Percentiles rank a stretch among this genome's conserved stretches.
These are phyloP conservation scores for Spinus olivaceus DNA, from an alignment of 2,797 vertebrate genomes.

Conservation along the genomic window DNA sequence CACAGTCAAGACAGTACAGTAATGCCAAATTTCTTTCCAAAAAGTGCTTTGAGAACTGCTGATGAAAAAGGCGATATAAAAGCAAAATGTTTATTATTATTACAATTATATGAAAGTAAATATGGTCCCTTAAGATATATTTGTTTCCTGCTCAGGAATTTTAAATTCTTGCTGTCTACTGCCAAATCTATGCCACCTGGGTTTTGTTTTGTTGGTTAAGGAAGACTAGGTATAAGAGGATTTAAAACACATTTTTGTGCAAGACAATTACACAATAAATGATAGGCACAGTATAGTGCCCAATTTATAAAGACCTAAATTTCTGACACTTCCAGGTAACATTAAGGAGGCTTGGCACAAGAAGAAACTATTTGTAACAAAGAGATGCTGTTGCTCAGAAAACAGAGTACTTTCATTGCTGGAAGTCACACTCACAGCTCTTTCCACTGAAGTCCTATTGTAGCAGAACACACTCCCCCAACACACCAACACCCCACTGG, in stretches of 20 bases:
- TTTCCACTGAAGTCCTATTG: not conserved
- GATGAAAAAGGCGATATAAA: not conserved
- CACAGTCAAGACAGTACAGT: not conserved
- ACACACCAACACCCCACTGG: not conserved
- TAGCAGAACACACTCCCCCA: rapidly evolving
- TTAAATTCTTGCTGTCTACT: not conserved
- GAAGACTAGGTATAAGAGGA: not conserved
- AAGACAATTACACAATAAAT: not conserved
- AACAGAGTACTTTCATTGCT: not conserved
- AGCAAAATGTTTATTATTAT: not conserved
- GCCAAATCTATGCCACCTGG: not conserved
- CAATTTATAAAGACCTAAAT: not conserved
- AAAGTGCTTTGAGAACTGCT: not conserved
- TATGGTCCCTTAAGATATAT: not conserved
- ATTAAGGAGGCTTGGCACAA: not conserved
- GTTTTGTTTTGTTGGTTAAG: not conserved
- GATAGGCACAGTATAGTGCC: not conserved
- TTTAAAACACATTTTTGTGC: not conserved
- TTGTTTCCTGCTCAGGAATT: not conserved
- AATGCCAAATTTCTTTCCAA: not conserved
- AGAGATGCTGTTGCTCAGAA: not conserved
- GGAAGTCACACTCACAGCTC: not conserved
- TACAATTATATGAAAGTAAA: not conserved
- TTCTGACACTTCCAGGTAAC: not conserved
- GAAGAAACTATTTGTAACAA: not conserved